Base-by-base conservation (phyloP, 2,113 vertebrate genomes). In the Neofelis nebulosa region DNA sequence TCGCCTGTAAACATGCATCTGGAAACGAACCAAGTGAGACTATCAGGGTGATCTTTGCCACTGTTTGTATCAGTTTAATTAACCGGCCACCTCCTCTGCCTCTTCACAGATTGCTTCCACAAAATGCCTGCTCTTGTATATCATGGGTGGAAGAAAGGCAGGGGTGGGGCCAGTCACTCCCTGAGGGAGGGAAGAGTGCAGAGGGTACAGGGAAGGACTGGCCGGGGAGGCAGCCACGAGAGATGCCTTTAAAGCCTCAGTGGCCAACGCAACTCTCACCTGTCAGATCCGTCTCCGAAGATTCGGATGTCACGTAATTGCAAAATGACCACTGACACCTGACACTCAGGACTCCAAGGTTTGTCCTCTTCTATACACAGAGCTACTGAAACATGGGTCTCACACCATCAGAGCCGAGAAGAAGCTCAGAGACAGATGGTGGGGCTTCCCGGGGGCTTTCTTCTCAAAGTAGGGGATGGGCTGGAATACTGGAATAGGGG, bases 361-460 rank as follows among this genome's bases (percentile, higher is more conserved):
- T 79, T 0, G 21, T 12, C 33, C 13, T 38, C 31, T 65, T 0
- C 9, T 23, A 66, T 27, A 66, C 38, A 27, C 7, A 2, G 18
- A 89, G 68, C 23, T 89, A 36, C 0, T 7, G 61, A 85, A 81
- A 29, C 1, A 4, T 18, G 7, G 13, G 13, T 1, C 82, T 50
- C 13, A 31, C 38, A 45, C 0, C 50, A 3, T 13, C 25, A 11
- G 25, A 25, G 2, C 13, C 61, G 12, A 14, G 1, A 41, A 41
- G 48, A 88, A 12, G 23, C 94, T 55, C 29, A 0, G 38, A 63
- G 84, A 23, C 4, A 3, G 5, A n/a, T 0, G n/a, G 11, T 14
- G 4, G 16, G 29, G 61, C 19, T n/a, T 16, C 10, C 16, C 0
- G 13, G 21, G 5, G 10, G 63, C 45, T 14, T 31, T 2, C 31